These are phyloP conservation scores for Ditula angustiorana DNA, from an alignment of 2,888 invertebrate species.

Conservation along the genomic window DNA sequence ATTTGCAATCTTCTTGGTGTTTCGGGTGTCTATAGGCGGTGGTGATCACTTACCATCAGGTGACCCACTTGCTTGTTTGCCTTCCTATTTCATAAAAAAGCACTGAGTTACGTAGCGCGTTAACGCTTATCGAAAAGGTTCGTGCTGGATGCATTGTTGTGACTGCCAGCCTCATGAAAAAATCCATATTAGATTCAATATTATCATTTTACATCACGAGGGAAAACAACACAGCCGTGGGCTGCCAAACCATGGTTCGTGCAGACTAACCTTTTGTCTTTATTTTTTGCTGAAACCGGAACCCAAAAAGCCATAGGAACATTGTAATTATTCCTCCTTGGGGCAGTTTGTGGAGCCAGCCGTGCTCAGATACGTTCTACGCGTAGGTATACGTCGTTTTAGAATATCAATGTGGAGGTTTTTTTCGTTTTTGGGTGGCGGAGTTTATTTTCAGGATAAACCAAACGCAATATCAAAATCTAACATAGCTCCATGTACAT, in stretches of 20 bases:
- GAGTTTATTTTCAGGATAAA: not conserved
- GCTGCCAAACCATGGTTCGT: constrained; percentile 19
- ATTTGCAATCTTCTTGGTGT: too few species aligned
- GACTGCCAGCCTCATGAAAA: not conserved
- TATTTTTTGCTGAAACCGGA: constrained; percentile 48
- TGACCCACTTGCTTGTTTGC: too few species aligned
- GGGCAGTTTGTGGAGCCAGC: constrained; percentile 49
- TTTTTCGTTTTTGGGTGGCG: not conserved
- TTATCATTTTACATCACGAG: not conserved
- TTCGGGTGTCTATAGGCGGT: too few species aligned
- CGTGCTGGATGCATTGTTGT: too few species aligned
- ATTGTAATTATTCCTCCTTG: constrained; percentile 62
- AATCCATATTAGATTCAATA: not conserved
- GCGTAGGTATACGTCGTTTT: constrained; percentile 52
- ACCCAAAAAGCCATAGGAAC: constrained; percentile 46
- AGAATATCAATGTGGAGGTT: constrained; percentile 44
- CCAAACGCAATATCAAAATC: not conserved
- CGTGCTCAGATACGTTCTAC: constrained; percentile 20
- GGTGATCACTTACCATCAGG: too few species aligned
- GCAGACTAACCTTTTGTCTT: constrained; percentile 25
- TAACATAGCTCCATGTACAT: too few species aligned
- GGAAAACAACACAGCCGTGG: constrained; percentile 42
- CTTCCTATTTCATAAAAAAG: too few species aligned
- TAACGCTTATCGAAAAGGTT: too few species aligned
- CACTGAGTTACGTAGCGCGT: too few species aligned